Percentiles rank a stretch among this genome's conserved stretches.
These are phyloP conservation scores for Triops cancriformis DNA, from an alignment of 1,140 invertebrate species.

Conservation along the genomic window DNA sequence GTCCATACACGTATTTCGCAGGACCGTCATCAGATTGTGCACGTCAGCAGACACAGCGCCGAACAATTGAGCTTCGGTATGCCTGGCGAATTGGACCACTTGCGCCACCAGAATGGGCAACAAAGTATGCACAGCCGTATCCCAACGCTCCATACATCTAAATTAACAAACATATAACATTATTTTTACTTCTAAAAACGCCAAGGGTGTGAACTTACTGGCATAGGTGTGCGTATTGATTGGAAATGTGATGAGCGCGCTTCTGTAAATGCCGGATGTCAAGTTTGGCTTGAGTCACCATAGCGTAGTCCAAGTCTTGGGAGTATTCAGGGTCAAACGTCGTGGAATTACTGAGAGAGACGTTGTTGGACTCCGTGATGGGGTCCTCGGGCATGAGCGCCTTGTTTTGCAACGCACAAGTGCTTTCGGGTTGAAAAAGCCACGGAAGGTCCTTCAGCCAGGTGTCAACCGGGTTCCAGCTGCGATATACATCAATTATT, in stretches of 20 bases:
- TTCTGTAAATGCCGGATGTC: slow-evolving; percentile 37
- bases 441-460: slow-evolving; percentile 26
- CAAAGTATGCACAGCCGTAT: slow-evolving; percentile 34
- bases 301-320: slow-evolving; percentile 18
- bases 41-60: slow-evolving; percentile 33
- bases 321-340: slow-evolving; percentile 11
- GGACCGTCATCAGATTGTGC: slow-evolving; percentile 32
- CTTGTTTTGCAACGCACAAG: slow-evolving; percentile 27
- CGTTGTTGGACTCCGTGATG: not conserved
- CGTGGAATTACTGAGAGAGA: not conserved
- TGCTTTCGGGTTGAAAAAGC: slow-evolving; percentile 27
- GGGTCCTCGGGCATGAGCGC: slow-evolving; percentile 13
- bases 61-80: slow-evolving; percentile 28
- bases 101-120: slow-evolving; percentile 35
- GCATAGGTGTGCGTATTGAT: slow-evolving; percentile 51
- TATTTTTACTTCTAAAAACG: not conserved
- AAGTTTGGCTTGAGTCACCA: slow-evolving; percentile 9
- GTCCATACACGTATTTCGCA: slow-evolving; percentile 20
- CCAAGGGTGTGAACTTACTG: slow-evolving; percentile 40
- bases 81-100: slow-evolving; percentile 35
- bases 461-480: slow-evolving; percentile 26
- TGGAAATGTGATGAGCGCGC: slow-evolving; percentile 46
- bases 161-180: slow-evolving; percentile 11
- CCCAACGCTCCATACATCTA: slow-evolving; percentile 36
- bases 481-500: not conserved